Evolutionary conservation across 23 tunicate genomes (phyloP).

Genomic region (Botrylloides violaceus): DNA sequence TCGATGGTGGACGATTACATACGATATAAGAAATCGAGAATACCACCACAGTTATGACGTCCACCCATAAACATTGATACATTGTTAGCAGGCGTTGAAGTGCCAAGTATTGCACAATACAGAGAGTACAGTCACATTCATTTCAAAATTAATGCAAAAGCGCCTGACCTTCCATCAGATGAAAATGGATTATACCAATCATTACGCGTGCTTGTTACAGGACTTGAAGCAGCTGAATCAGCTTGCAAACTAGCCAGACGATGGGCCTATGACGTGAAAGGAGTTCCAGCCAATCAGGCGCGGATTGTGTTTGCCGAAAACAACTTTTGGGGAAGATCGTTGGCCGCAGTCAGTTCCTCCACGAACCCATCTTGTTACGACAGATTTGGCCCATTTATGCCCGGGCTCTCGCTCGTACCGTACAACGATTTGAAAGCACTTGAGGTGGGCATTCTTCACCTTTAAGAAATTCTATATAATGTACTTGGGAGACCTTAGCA

Average conservation of each 20-base stretch:
- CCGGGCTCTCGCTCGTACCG: conserved; percentile 79
- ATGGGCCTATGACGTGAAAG: conserved; percentile 94
- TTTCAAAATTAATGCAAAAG: too few species aligned
- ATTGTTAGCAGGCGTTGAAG: too few species aligned
- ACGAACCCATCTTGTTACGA: conserved; percentile 73
- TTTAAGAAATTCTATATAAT: not conserved
- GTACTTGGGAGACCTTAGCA: too few species aligned
- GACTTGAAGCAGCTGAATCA: conserved; percentile 97
- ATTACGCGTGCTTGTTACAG: too few species aligned
- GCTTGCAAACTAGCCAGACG: conserved; percentile 95
- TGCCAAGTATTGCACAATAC: too few species aligned
- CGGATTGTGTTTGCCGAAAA: conserved; percentile 84
- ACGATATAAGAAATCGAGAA: too few species aligned
- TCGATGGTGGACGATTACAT: too few species aligned
- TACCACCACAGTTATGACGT: too few species aligned
- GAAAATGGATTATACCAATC: too few species aligned
- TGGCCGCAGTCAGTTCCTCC: conserved; percentile 87
- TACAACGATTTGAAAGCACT: conserved; percentile 64
- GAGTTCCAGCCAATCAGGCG: conserved; percentile 85
- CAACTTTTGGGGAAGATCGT: conserved; percentile 94
- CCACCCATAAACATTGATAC: too few species aligned
- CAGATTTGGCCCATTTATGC: conserved; percentile 95
- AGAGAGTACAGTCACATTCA: too few species aligned
- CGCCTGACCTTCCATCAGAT: too few species aligned
- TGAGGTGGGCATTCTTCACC: conserved; percentile 62